Base-by-base conservation (phyloP, 1,140 invertebrate genomes). In the Heliconius hewitsoni region DNA sequence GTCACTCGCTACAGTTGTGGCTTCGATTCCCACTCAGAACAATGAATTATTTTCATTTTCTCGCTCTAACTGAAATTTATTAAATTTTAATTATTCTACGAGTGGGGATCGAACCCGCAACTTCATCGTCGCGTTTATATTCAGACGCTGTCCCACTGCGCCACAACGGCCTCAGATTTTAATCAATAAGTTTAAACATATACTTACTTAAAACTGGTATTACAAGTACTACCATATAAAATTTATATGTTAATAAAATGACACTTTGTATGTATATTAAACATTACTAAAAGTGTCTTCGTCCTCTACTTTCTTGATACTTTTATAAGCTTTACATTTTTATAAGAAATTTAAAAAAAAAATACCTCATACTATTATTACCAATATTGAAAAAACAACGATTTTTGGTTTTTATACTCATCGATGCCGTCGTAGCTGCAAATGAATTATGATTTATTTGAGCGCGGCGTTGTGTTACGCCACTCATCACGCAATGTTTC, bases 251-350 rank as follows among this genome's bases (percentile, higher is more conserved):
- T 27, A 66, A 66, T 66, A 66, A 66, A 27, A 27, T 30, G 30
- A 13, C 60, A 30, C 27, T 30, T 60, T 23, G n/a, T 60, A 66
- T 66, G 23, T 66, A 16, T 66, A 66, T 66, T 66, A 16, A 66
- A 66, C 3, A 27, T 66, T 27, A 46, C 42, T 66, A 66, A 66
- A 66, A 66, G 60, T 23, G 8, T 66, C 60, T 27, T 66, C 60
- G 60, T 66, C 60, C 60, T 66, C 30, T 66, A 66, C 60, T 66
- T 66, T 66, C 60, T 66, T 66, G 23, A 27, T 27, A 57, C 8
- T 57, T 57, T 57, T 57, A 57, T 57, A 60, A 60, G 8, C 13
- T 60, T 60, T 60, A 60, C 57, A 23, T 11, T n/a, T n/a, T 8
- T 60, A 60, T 60, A 60, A 46, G 42, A 46, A 46, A 46, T 16